Evolutionary conservation across 2,888 invertebrate species (phyloP), one percentile per base, ranked within the genome.

Genomic region (Notodonta ziczac): DNA sequence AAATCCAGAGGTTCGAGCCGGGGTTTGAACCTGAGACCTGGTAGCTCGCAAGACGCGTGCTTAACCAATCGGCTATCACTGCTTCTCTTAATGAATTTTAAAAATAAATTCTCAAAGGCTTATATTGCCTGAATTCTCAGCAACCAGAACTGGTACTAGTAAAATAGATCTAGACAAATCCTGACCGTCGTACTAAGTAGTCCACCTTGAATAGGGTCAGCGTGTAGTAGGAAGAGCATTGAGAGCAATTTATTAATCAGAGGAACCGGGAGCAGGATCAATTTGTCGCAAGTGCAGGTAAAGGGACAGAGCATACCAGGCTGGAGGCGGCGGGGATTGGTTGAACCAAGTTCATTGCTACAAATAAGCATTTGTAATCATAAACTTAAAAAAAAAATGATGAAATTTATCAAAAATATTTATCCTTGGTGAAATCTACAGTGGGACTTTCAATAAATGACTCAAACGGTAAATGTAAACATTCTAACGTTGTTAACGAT

Each of bases 171-270:
- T 9, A 50, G 46, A 59, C 39, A 32, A 10, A 62, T 59, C 50
- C 59, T 57, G 56, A 39, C 32, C 51, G 44, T 63, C 8, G 35
- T 14, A 14, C n/a, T 12, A 10, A 24, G 24, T 16, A 44, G 24
- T 5, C 14, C 7, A 44, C 56, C 56, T 56, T 53, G 61, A 16
- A 44, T n/a, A 56, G 58, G 53, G 61, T 69, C 68, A 71, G 67
- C 61, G 63, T 61, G 62, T 73, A 69, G 71, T 71, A 81, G 79
- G 80, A 83, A 81, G 72, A 74, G 58, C 76, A 72, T 68, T 81
- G 70, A 67, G 66, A 68, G 73, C 78, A 81, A 81, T 82, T 80
- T 74, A 78, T 58, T 65, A 77, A 81, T 79, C 76, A 70, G 61
- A 58, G 61, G 52, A 63, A 48, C 57, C 52, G 59, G 54, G 62